Evolutionary conservation across 2,888 invertebrate genomes (phyloP).

Genomic region (Amphipyra tragopoginis): DNA sequence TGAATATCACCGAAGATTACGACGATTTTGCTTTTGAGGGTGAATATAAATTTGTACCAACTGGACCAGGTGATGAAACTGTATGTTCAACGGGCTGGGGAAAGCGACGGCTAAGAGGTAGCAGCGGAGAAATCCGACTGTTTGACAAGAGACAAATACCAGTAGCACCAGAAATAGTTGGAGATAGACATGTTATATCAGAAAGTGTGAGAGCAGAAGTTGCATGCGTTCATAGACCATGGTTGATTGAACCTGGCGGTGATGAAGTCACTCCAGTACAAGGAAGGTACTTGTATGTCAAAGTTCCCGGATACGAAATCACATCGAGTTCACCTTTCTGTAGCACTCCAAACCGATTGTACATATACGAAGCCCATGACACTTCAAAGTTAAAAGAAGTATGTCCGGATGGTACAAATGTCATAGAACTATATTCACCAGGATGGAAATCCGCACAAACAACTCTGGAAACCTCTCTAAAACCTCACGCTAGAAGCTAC

Average conservation of each 20-base stretch:
- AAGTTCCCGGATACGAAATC: slow-evolving; percentile 92
- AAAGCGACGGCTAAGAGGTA: slow-evolving; percentile 91
- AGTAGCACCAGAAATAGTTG: slow-evolving; percentile 82
- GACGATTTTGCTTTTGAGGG: slow-evolving; percentile 94
- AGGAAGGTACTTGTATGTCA: slow-evolving; percentile 93
- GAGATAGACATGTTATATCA: slow-evolving; percentile 86
- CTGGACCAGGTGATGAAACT: slow-evolving; percentile 88
- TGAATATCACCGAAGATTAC: slow-evolving; percentile 95
- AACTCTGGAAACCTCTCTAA: slow-evolving; percentile 81
- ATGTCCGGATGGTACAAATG: slow-evolving; percentile 90
- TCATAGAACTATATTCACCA: slow-evolving; percentile 93
- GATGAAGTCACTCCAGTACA: slow-evolving; percentile 90
- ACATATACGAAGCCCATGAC: slow-evolving; percentile 93
- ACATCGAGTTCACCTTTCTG: slow-evolving; percentile 88
- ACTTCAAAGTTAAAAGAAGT: slow-evolving; percentile 91
- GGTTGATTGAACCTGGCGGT: slow-evolving; percentile 94
- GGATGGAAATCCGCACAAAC: slow-evolving; percentile 91
- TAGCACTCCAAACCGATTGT: slow-evolving; percentile 92
- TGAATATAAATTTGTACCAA: slow-evolving; percentile 91
- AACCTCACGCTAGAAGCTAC: slow-evolving; percentile 92
- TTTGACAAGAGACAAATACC: slow-evolving; percentile 90
- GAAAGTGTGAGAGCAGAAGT: slow-evolving; percentile 89
- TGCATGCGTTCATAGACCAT: slow-evolving; percentile 93
- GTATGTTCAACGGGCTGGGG: slow-evolving; percentile 92
- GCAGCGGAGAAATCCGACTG: slow-evolving; percentile 93